Percentiles rank a stretch among this genome's conserved stretches.
Conservation (phyloP, 64 coral and sea anemone species). For the Catalaphyllia jardinei region DNA sequence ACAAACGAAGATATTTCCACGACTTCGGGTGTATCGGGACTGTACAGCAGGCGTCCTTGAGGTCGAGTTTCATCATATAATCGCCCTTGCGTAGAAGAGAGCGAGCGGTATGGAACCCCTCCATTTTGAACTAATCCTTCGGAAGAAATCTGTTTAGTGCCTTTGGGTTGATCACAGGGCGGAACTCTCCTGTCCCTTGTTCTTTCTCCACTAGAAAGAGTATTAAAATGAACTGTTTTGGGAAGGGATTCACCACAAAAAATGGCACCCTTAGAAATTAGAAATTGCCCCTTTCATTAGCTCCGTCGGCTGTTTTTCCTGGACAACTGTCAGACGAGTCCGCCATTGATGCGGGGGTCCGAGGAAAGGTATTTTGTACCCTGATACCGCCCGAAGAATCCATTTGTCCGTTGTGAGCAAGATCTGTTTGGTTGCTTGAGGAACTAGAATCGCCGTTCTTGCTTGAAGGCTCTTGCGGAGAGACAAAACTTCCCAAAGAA, state of each 20-base stretch:
- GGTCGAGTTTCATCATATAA: slow-evolving; percentile 49
- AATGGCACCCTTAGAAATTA: slow-evolving; percentile 54
- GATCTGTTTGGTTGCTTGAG: neutral
- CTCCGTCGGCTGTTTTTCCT: neutral
- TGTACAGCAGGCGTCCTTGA: neutral
- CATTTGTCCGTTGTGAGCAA: neutral
- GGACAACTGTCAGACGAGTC: neutral
- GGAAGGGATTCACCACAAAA: slow-evolving; percentile 18
- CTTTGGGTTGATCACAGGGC: slow-evolving; percentile 47
- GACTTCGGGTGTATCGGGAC: slow-evolving; percentile 21
- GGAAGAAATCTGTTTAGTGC: slow-evolving; percentile 45
- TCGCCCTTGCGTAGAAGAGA: slow-evolving; percentile 19
- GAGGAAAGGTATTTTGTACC: neutral
- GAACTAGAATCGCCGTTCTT: neutral
- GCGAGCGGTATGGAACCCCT: slow-evolving; percentile 27
- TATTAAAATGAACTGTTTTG: slow-evolving; percentile 50
- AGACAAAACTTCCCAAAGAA: neutral
- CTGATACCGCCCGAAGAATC: neutral
- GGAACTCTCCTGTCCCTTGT: slow-evolving; percentile 26
- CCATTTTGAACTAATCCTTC: slow-evolving; percentile 51
- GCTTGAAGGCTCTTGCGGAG: neutral
- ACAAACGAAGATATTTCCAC: slow-evolving; percentile 38
- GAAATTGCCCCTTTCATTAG: slow-evolving; percentile 12
- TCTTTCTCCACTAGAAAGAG: slow-evolving; percentile 66
- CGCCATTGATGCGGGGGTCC: neutral